Evolutionary conservation across 2,888 invertebrate genomes (phyloP).

Genomic region (Cactoblastis cactorum): DNA sequence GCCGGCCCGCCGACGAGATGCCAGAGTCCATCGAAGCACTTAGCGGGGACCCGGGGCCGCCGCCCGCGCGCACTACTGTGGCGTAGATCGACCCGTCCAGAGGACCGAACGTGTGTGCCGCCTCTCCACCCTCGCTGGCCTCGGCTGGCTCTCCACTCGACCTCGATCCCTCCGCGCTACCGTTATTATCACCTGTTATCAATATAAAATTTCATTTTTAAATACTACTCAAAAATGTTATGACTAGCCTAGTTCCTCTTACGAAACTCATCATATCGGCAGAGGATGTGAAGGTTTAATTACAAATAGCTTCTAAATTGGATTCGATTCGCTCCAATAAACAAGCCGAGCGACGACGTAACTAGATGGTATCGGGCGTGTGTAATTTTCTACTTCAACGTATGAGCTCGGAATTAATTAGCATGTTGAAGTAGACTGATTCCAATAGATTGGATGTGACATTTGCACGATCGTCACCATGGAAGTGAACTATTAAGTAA

Average conservation of each 20-base stretch:
- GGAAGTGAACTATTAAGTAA: constrained; percentile 40
- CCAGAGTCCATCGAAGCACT: constrained; percentile 95
- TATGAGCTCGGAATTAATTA: constrained; percentile 32
- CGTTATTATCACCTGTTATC: constrained; percentile 78
- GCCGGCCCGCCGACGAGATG: constrained; percentile 87
- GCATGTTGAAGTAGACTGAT: constrained; percentile 23
- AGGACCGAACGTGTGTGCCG: constrained; percentile 88
- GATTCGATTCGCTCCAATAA: constrained; percentile 58
- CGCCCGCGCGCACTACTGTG: constrained; percentile 76
- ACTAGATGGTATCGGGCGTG: constrained; percentile 28
- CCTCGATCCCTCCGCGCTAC: constrained; percentile 68
- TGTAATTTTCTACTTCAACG: constrained; percentile 37
- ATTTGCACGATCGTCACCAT: constrained; percentile 28
- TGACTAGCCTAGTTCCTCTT: neutral
- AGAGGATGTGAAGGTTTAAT: constrained; percentile 46
- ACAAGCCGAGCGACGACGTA: constrained; percentile 32
- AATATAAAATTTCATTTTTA: constrained; percentile 31
- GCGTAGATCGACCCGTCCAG: constrained; percentile 95
- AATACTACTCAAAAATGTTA: constrained; percentile 14
- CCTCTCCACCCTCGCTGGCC: constrained; percentile 64
- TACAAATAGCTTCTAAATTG: constrained; percentile 60
- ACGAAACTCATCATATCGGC: constrained; percentile 15
- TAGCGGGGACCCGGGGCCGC: constrained; percentile 82
- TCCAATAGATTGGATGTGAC: constrained; percentile 26
- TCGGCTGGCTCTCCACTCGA: constrained; percentile 68